Conservation (phyloP, 2,888 invertebrate genomes). For the Hedychridium roseum region DNA sequence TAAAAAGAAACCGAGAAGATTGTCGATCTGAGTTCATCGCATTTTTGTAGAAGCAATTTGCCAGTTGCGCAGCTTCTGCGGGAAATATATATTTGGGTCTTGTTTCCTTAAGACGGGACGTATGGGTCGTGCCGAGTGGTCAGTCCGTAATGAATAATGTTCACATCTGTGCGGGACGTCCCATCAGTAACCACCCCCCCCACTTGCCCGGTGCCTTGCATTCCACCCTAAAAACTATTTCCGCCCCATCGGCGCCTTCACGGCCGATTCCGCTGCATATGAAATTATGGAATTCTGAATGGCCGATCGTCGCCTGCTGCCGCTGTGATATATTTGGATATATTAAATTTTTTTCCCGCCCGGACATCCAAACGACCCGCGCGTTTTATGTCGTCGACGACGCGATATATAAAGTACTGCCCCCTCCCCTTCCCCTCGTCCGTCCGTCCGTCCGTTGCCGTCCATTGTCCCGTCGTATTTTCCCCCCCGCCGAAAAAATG, state of each 20-base stretch:
- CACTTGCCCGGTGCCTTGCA: constrained; percentile 31
- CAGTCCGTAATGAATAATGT: constrained; percentile 62
- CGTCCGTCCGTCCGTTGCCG: too few relatives aligned
- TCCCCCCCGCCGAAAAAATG: too few relatives aligned
- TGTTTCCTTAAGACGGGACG: too few relatives aligned
- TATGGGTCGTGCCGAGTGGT: constrained; percentile 44
- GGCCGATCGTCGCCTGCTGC: constrained; percentile 61
- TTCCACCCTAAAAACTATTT: constrained; percentile 49
- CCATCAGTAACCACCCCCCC: constrained; percentile 53
- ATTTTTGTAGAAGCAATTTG: too few relatives aligned
- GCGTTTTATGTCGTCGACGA: constrained; percentile 22
- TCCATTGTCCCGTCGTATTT: too few relatives aligned
- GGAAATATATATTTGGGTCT: too few relatives aligned
- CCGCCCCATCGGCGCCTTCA: constrained; percentile 51
- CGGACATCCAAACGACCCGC: constrained; percentile 24
- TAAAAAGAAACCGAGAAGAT: too few relatives aligned
- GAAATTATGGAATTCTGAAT: constrained; percentile 61
- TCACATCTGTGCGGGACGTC: constrained; percentile 59
- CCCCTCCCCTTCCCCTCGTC: too few relatives aligned
- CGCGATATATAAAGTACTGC: too few relatives aligned
- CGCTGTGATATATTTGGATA: constrained; percentile 63
- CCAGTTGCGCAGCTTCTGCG: too few relatives aligned
- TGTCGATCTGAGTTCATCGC: too few relatives aligned
- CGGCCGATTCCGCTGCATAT: constrained; percentile 60
- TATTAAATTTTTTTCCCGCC: constrained; percentile 58